Conservation (phyloP, 2,888 invertebrate genomes). For the Ectropis crepuscularia region DNA sequence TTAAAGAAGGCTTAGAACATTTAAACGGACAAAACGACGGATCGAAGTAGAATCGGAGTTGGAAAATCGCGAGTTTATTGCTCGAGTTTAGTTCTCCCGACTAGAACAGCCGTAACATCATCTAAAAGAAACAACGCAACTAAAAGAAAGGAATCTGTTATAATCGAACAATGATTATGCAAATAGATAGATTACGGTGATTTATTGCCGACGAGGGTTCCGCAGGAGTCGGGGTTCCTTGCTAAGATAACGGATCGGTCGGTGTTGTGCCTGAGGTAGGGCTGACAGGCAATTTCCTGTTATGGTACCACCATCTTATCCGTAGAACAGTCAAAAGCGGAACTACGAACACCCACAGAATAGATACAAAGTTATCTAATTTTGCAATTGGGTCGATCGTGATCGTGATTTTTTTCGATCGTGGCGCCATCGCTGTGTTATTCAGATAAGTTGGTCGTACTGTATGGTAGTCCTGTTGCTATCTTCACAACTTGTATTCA, state of each 20-base stretch:
- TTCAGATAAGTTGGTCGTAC: too few species aligned
- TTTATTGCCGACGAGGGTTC: slow-evolving; percentile 33
- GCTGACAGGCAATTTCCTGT: slow-evolving; percentile 29
- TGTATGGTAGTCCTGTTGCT: not conserved
- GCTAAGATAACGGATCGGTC: slow-evolving; percentile 21
- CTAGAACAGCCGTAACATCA: too few species aligned
- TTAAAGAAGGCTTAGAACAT: too few species aligned
- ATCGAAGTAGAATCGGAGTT: too few species aligned
- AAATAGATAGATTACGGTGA: slow-evolving; percentile 41
- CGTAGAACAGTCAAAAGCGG: too few species aligned
- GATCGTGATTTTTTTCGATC: too few species aligned
- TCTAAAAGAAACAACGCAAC: not conserved
- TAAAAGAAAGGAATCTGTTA: slow-evolving; percentile 23
- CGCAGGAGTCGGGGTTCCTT: slow-evolving; percentile 16
- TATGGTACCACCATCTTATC: not conserved
- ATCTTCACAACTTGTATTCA: slow-evolving; percentile 3
- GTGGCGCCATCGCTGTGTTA: too few species aligned
- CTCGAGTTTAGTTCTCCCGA: too few species aligned
- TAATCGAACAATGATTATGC: slow-evolving; percentile 30
- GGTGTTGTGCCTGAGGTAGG: slow-evolving; percentile 14
- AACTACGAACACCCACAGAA: too few species aligned
- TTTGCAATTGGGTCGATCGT: too few species aligned
- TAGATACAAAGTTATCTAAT: not conserved
- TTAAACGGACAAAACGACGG: too few species aligned
- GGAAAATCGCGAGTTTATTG: too few species aligned